These are phyloP conservation scores for Corydoras maculifer DNA, from an alignment of 2,113 vertebrate species.

Conservation along the genomic window DNA sequence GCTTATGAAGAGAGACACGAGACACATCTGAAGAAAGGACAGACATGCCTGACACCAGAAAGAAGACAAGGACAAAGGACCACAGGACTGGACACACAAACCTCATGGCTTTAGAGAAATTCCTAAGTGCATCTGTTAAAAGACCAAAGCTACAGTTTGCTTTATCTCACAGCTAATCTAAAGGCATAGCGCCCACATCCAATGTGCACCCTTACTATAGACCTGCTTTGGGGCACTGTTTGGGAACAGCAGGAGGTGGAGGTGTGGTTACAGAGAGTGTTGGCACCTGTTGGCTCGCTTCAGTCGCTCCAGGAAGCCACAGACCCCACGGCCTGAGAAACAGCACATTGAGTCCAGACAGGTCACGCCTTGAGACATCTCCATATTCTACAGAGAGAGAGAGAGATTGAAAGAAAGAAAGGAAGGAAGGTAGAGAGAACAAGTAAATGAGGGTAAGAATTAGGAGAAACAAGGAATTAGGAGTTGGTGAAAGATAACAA, in stretches of 20 bases:
- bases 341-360: slow-evolving; percentile 98
- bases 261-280: slow-evolving; percentile 60
- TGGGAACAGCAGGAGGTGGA: background rate
- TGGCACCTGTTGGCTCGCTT: slow-evolving; percentile 79
- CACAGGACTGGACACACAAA: background rate
- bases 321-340: slow-evolving; percentile 83
- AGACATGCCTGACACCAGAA: background rate
- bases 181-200: background rate
- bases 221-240: background rate
- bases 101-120: slow-evolving; percentile 32
- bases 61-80: background rate
- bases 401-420: slow-evolving; percentile 1
- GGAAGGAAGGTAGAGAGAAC: background rate
- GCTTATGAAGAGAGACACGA: background rate
- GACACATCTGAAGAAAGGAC: background rate
- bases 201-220: background rate
- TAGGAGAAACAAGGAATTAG: no score
- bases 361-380: slow-evolving; percentile 78
- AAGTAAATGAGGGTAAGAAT: background rate
- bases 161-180: background rate
- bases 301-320: slow-evolving; percentile 87
- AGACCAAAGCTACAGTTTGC: background rate
- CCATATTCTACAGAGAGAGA: slow-evolving; percentile 65
- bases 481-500: no score
- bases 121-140: slow-evolving; percentile 22